phyloP scores from a whole-genome alignment of 1,140 invertebrate genomes.

The Leptinotarsa texana region DNA sequence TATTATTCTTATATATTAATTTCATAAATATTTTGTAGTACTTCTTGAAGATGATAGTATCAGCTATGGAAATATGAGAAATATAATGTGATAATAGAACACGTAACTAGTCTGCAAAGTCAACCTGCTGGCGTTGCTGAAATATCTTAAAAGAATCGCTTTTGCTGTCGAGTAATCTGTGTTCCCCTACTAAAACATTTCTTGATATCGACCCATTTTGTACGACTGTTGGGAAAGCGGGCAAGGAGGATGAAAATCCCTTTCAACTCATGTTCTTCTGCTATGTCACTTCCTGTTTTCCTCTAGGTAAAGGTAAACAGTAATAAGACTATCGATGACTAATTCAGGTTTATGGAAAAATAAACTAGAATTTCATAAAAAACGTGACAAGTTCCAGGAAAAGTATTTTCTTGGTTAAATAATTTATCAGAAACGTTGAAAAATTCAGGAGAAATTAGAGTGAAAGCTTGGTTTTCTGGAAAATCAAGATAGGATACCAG shows the following conservation, averaged over 20 bases:
- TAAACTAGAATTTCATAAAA: background rate
- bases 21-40: too few species aligned
- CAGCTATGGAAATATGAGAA: too few species aligned
- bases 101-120: too few species aligned
- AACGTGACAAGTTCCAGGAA: too few species aligned
- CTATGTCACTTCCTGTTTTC: slow-evolving; percentile 32
- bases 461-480: slow-evolving; percentile 37
- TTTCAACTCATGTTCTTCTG: slow-evolving; percentile 30
- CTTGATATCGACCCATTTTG: background rate
- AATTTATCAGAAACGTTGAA: background rate
- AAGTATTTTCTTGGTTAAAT: background rate
- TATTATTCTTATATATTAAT: too few species aligned
- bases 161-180: too few species aligned
- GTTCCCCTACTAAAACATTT: background rate
- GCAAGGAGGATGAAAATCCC: background rate
- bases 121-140: too few species aligned
- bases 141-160: too few species aligned
- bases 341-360: slow-evolving; percentile 28
- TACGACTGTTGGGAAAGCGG: background rate
- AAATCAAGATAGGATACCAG: slow-evolving; percentile 25
- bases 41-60: too few species aligned
- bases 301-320: slow-evolving; percentile 34
- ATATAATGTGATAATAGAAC: too few species aligned
- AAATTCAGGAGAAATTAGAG: slow-evolving; percentile 18
- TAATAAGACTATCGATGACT: background rate